Evolutionary conservation across 2,888 invertebrate genomes (phyloP).

Genomic region (Dexiosoma caninum): DNA sequence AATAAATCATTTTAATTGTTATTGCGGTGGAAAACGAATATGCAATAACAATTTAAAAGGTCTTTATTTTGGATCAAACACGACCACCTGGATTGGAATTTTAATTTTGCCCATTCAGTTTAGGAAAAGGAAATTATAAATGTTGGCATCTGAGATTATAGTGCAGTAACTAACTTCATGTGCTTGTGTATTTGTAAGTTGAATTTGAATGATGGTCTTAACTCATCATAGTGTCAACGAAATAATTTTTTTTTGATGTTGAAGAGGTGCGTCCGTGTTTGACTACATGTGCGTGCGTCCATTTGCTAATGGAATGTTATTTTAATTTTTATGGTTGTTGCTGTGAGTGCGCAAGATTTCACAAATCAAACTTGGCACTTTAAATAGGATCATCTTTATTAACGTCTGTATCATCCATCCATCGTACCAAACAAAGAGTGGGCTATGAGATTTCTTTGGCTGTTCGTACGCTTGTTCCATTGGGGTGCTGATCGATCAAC

Average conservation of each 20-base stretch:
- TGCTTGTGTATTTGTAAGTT: too few relatives aligned
- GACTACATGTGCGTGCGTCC: constrained; percentile 6
- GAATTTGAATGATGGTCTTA: constrained; percentile 61
- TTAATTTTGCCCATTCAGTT: neutral
- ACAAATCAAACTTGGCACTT: constrained; percentile 61
- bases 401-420: constrained; percentile 15
- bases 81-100: neutral
- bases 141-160: neutral
- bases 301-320: constrained; percentile 57
- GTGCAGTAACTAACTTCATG: neutral
- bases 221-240: constrained; percentile 59
- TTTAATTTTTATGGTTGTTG: constrained; percentile 55
- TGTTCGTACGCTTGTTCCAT: constrained; percentile 19
- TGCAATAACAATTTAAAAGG: constrained; percentile 15
- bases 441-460: constrained; percentile 27
- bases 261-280: constrained; percentile 34
- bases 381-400: constrained; percentile 62
- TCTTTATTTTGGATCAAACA: constrained; percentile 14
- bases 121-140: neutral
- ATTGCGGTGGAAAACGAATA: neutral
- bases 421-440: constrained; percentile 38
- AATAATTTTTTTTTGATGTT: constrained; percentile 6
- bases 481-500: constrained; percentile 37
- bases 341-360: constrained; percentile 46
- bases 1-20: constrained; percentile 34